Evolutionary conservation across 2,797 vertebrate species (phyloP).

Genomic region (Octomys mimax): DNA sequence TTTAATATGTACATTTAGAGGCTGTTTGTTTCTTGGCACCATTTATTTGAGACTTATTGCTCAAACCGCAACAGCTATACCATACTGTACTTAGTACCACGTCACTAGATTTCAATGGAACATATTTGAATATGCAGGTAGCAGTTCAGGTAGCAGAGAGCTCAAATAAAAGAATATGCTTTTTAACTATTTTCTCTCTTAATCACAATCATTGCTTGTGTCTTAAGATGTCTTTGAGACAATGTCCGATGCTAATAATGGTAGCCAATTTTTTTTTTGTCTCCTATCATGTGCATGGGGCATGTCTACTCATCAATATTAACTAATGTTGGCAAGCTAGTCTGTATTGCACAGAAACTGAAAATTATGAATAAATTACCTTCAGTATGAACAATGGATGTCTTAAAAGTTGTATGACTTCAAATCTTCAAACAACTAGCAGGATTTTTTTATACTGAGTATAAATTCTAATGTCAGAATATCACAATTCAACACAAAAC

Average conservation of each 20-base stretch:
- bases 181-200: background rate
- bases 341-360: background rate
- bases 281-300: background rate
- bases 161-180: background rate
- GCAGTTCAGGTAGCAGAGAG: background rate
- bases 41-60: background rate
- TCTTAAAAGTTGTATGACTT: constrained; percentile 21
- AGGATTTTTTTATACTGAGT: background rate
- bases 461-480: background rate
- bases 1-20: background rate
- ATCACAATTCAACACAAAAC: background rate
- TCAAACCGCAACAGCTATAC: background rate
- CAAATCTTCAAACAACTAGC: constrained; percentile 7
- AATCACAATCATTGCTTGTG: background rate
- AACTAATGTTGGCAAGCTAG: background rate
- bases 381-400: background rate
- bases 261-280: background rate
- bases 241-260: background rate
- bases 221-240: background rate
- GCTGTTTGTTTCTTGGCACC: background rate
- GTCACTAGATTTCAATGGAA: constrained; percentile 12
- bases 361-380: background rate
- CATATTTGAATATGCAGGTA: background rate
- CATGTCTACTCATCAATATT: background rate
- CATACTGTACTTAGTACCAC: background rate